These are phyloP conservation scores for Mnemiopsis leidyi DNA, from an alignment of 37 sponge, comb jelly and placozoan species.

Conservation along the genomic window DNA sequence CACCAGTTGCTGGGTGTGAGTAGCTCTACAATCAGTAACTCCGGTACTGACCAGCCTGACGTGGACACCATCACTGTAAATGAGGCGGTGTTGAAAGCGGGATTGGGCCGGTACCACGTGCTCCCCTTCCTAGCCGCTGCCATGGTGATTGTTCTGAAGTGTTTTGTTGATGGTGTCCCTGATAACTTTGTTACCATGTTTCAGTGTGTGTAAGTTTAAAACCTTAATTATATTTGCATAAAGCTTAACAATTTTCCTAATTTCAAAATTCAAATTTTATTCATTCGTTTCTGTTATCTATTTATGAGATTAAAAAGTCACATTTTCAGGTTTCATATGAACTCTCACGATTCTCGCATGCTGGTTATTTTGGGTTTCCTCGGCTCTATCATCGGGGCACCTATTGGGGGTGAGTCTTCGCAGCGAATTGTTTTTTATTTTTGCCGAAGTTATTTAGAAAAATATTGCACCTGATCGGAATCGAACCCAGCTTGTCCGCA, in stretches of 20 bases:
- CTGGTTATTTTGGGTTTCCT: background rate
- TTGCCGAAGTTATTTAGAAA: too few species aligned
- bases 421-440: too few species aligned
- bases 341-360: background rate
- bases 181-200: slow-evolving; percentile 31
- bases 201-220: slow-evolving; percentile 37
- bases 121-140: slow-evolving; percentile 46
- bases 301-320: too few species aligned
- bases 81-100: background rate
- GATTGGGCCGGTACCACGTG: slow-evolving; percentile 22
- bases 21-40: slow-evolving; percentile 35
- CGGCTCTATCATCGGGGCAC: slow-evolving; percentile 22
- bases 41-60: background rate
- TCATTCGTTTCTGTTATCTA: too few species aligned
- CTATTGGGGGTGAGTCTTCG: slow-evolving; percentile 31
- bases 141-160: slow-evolving; percentile 30
- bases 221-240: too few species aligned
- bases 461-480: too few species aligned
- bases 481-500: too few species aligned
- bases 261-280: too few species aligned
- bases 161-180: slow-evolving; percentile 47
- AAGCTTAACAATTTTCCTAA: too few species aligned
- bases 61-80: background rate
- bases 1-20: slow-evolving; percentile 53
- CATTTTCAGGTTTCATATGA: background rate